Evolutionary conservation across 2,888 invertebrate species (phyloP).

Genomic region (Tipula vernalis): DNA sequence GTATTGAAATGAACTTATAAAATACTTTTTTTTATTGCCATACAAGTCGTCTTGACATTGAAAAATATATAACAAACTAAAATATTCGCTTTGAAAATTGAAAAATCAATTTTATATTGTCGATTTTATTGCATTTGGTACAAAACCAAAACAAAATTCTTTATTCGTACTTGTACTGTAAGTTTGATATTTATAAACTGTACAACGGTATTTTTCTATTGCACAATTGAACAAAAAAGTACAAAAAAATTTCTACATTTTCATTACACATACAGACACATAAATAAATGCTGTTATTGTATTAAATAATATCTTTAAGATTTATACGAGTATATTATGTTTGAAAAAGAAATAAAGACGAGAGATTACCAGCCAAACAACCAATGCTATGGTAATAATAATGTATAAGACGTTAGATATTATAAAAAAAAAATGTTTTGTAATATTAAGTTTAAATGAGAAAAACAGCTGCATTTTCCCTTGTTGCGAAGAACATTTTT

Average conservation of each 20-base stretch:
- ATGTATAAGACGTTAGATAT: neutral
- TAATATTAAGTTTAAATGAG: neutral
- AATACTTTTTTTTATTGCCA: neutral
- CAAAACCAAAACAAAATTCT: neutral
- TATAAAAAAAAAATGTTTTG: neutral
- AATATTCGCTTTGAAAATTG: neutral
- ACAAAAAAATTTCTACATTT: neutral
- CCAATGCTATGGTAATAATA: neutral
- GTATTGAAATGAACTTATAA: neutral
- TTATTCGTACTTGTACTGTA: neutral
- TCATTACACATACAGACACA: neutral
- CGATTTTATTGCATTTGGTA: neutral
- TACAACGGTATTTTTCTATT: neutral
- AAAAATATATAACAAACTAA: neutral
- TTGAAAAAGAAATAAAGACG: neutral
- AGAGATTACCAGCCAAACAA: neutral
- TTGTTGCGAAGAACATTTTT: neutral
- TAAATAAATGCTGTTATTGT: neutral
- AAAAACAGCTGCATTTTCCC: neutral
- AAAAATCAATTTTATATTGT: neutral
- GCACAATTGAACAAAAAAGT: neutral
- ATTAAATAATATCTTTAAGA: neutral
- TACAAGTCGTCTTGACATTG: neutral
- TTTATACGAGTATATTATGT: neutral
- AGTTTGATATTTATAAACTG: neutral